Evolutionary conservation across 1,140 invertebrate genomes (phyloP), one percentile per base, ranked within the genome.

Genomic region (Philaenus spumarius): DNA sequence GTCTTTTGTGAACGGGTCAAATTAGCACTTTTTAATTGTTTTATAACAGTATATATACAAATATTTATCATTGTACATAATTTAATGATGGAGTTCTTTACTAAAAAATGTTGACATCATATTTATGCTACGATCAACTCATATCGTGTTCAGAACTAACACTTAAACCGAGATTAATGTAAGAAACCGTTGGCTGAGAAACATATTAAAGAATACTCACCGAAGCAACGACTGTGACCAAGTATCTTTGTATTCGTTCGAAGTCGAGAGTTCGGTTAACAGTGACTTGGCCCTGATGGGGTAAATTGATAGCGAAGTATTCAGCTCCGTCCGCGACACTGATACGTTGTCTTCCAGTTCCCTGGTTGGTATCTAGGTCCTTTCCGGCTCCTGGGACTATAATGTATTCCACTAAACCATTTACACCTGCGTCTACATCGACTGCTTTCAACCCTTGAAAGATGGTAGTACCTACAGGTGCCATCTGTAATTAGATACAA

Each of bases 261-360:
- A 86, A 95, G 75, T 95, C 91, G 64, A 95, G 77, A 23, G 83
- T 90, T 64, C 87, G 84, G 67, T 89, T 90, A n/a, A 95, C 84
- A 7, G 89, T 92, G 58, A 95, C 84, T 67, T 90, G 86, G 59
- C 91, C 91, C 72, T 93, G 90, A 73, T 94, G 90, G 5, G 91
- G 90, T 65, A 90, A 79, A 53, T 89, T 87, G 72, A 93, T 93
- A 56, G 84, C 80, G 72, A 95, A 93, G 67, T 81, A 85, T 17
- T 83, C 83, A 70, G 83, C 89, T n/a, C 90, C 90, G 72, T 94
- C 90, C 5, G 81, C 84, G 15, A 78, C 82, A 22, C 77, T 80
- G 43, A 84, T 74, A 52, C 82, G 67, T 55, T 76, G 71, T 24
- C 73, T 70, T 23, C 77, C 77, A 20, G 78, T 72, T 9, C 73